Conservation (phyloP, 2,888 invertebrate species). For the Campoplex capitator region DNA sequence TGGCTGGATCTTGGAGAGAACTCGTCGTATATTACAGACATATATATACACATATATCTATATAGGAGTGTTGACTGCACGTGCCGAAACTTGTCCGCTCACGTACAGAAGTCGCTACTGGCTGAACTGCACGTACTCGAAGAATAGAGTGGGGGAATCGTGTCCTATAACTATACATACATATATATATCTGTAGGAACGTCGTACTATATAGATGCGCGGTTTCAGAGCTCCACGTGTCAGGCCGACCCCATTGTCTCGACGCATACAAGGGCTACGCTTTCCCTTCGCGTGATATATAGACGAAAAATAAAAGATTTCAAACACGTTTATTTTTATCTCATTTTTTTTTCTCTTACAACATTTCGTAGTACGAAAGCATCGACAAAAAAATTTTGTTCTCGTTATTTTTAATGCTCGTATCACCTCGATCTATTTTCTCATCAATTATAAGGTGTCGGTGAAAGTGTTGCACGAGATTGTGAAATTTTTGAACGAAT, state of each 20-base stretch:
- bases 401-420: neutral
- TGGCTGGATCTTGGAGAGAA: slow-evolving; percentile 1
- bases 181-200: neutral
- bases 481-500: neutral
- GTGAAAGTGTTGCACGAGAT: neutral
- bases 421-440: neutral
- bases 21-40: neutral
- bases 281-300: slow-evolving; percentile 4
- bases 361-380: neutral
- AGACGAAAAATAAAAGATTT: slow-evolving; percentile 1
- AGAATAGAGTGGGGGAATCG: slow-evolving; percentile 5
- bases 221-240: slow-evolving; percentile 57
- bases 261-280: slow-evolving; percentile 44
- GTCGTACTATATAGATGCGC: neutral
- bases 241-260: slow-evolving; percentile 66
- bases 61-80: slow-evolving; percentile 50
- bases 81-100: slow-evolving; percentile 63
- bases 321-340: neutral
- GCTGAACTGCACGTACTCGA: slow-evolving; percentile 26
- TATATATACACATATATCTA: neutral
- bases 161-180: neutral
- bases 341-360: neutral
- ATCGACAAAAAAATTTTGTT: neutral
- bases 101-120: slow-evolving; percentile 49
- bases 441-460: neutral